These are phyloP conservation scores for Seriola quinqueradiata DNA, from an alignment of 2,113 vertebrate genomes.

Conservation along the genomic window DNA sequence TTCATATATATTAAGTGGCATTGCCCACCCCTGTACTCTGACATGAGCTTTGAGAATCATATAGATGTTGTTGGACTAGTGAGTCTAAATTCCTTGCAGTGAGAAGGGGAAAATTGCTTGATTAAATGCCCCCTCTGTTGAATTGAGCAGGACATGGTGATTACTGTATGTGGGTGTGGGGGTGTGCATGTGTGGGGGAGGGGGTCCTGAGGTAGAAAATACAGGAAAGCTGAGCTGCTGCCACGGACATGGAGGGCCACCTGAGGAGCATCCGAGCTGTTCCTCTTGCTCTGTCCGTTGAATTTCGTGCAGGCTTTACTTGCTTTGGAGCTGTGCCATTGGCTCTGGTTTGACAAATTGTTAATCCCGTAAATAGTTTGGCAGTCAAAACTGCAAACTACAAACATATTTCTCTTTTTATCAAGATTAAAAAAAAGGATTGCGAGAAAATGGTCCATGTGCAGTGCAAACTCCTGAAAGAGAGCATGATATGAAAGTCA, in stretches of 20 bases:
- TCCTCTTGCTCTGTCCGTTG: constrained; percentile 50
- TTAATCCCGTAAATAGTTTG: constrained; percentile 53
- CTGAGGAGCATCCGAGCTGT: constrained; percentile 77
- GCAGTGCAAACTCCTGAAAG: constrained; percentile 15
- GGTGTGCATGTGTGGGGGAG: constrained; percentile 37
- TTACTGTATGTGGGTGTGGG: constrained; percentile 35
- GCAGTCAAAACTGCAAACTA: constrained; percentile 4
- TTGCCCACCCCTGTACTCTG: constrained; percentile 15
- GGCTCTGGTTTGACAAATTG: constrained; percentile 44
- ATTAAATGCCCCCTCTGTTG: constrained; percentile 56
- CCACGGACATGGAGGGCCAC: constrained; percentile 71
- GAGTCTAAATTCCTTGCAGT: constrained; percentile 28
- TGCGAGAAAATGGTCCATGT: not conserved
- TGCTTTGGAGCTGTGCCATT: constrained; percentile 52
- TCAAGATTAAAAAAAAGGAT: constrained; percentile 4
- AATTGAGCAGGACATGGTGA: constrained; percentile 33
- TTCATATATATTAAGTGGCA: not conserved
- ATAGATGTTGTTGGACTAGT: not conserved
- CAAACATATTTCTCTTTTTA: constrained; percentile 12
- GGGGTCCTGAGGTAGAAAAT: constrained; percentile 45
- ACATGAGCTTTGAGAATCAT: constrained; percentile 15
- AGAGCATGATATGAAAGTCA: constrained; percentile 21
- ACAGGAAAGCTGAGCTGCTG: constrained; percentile 70
- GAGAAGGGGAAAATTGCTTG: constrained; percentile 44
- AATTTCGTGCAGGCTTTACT: constrained; percentile 55